phyloP scores from a whole-genome alignment of 2,888 invertebrate genomes.

The Nomada goodeniana region DNA sequence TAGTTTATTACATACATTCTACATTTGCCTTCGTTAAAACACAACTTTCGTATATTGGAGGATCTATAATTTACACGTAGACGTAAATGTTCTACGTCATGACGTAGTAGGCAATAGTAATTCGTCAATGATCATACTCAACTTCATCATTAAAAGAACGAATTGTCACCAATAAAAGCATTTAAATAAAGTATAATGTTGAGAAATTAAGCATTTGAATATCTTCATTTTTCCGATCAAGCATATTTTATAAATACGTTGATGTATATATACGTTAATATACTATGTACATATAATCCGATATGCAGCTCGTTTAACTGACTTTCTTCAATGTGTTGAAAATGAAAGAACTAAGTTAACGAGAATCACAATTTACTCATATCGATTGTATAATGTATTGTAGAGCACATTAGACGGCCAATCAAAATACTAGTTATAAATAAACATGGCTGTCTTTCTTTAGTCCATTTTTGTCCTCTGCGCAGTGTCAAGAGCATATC shows the following conservation, averaged over 20 bases:
- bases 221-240: not conserved
- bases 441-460: constrained; percentile 66
- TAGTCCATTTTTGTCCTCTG: constrained; percentile 48
- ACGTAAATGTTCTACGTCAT: not conserved
- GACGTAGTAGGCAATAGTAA: constrained; percentile 5
- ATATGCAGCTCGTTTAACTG: not conserved
- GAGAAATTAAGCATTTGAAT: not conserved
- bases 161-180: not conserved
- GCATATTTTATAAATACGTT: not conserved
- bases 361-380: constrained; percentile 43
- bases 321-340: constrained; percentile 11
- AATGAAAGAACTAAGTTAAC: constrained; percentile 45
- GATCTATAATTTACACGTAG: not conserved
- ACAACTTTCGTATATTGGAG: not conserved
- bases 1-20: not conserved
- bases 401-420: constrained; percentile 60
- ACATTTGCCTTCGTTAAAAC: not conserved
- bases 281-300: not conserved
- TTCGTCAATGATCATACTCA: not conserved
- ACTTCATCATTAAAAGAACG: not conserved
- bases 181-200: not conserved
- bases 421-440: constrained; percentile 72
- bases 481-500: constrained; percentile 48
- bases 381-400: constrained; percentile 61
- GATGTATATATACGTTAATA: not conserved